A percentile compares a stretch with the other conserved stretches of the same genome.
phyloP scores from a whole-genome alignment of 2,888 invertebrate genomes.

The Metacarcinus magister region DNA sequence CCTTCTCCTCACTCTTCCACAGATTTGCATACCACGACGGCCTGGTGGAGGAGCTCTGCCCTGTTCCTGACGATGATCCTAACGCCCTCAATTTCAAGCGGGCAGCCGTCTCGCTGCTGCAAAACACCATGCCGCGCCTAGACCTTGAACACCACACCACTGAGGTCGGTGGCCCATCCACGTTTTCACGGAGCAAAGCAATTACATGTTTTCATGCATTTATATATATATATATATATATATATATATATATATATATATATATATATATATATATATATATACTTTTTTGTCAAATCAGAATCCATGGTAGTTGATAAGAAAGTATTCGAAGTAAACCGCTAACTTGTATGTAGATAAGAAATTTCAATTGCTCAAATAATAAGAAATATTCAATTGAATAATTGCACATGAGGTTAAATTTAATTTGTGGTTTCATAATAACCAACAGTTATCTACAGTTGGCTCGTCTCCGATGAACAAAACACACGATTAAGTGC shows the following conservation, averaged over 20 bases:
- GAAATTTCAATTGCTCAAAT: no score
- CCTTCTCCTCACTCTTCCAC: not conserved
- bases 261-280: no score
- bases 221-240: conserved; percentile 29
- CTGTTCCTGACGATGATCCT: conserved; percentile 64
- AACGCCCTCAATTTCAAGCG: conserved; percentile 80
- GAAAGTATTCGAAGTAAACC: no score
- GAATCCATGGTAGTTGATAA: no score
- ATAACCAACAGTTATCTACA: no score
- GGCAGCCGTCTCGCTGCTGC: conserved; percentile 75
- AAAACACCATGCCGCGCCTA: conserved; percentile 80
- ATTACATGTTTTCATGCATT: not conserved
- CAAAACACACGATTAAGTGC: no score
- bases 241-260: no score
- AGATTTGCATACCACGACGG: conserved; percentile 81
- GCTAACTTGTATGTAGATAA: no score
- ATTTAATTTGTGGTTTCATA: no score
- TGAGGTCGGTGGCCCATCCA: conserved; percentile 68
- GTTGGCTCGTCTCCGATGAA: no score
- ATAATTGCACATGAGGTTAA: no score
- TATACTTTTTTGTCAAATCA: not conserved
- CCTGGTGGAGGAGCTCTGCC: conserved; percentile 80
- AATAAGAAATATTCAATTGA: no score
- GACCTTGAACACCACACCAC: conserved; percentile 74
- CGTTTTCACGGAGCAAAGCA: not conserved